Evolutionary conservation across 2,797 vertebrate genomes (phyloP).

Genomic region (Amphiprion clarkii): DNA sequence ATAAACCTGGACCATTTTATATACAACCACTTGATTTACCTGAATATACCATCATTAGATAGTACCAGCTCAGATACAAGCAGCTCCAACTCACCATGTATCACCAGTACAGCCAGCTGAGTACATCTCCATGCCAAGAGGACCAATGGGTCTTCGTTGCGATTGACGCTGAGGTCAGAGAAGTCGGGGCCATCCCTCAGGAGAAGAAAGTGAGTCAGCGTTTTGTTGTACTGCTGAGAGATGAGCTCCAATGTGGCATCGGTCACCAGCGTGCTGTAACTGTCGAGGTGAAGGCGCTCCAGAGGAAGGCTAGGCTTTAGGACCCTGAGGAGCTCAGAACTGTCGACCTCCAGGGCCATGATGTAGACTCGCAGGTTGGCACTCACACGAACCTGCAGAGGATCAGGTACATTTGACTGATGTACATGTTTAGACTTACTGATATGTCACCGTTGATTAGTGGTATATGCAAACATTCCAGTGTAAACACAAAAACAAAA

Average conservation of each 20-base stretch:
- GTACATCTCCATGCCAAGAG: constrained; percentile 96
- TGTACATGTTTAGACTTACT: neutral
- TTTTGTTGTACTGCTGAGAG: constrained; percentile 97
- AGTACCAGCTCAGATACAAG: neutral
- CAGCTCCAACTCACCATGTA: constrained; percentile 90
- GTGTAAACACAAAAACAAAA: too few species aligned
- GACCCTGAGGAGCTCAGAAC: constrained; percentile 94
- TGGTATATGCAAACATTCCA: neutral
- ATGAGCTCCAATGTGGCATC: constrained; percentile 96
- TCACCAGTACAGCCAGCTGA: constrained; percentile 92
- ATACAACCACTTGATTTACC: neutral
- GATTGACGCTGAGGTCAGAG: constrained; percentile 95
- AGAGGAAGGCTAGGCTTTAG: constrained; percentile 97
- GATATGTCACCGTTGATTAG: too few species aligned
- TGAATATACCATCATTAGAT: neutral
- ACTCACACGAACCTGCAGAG: constrained; percentile 87
- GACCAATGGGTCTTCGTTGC: constrained; percentile 97
- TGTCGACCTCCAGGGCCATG: constrained; percentile 96
- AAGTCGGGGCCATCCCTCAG: constrained; percentile 95
- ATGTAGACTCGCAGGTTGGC: constrained; percentile 95
- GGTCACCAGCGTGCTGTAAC: constrained; percentile 93
- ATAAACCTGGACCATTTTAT: neutral
- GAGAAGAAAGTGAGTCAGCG: constrained; percentile 96
- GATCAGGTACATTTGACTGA: neutral
- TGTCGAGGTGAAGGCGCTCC: constrained; percentile 98